Conservation (phyloP, 2,888 invertebrate species). For the Drosophila anceps region DNA sequence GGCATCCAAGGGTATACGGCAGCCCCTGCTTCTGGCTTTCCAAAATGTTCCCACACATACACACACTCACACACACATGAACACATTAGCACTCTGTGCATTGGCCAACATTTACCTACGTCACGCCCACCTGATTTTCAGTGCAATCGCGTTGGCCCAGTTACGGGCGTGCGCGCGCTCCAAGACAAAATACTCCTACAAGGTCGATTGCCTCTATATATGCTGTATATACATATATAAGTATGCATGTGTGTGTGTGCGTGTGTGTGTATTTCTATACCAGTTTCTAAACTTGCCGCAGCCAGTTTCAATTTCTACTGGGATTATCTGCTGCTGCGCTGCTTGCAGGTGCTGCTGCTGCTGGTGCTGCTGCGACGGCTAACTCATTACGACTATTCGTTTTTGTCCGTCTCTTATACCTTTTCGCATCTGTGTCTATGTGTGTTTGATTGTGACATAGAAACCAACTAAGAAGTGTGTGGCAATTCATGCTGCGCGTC, state of each 20-base stretch:
- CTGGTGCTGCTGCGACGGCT: conserved; percentile 40
- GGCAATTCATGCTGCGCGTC: conserved; percentile 71
- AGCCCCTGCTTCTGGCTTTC: conserved; percentile 58
- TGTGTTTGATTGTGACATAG: conserved; percentile 75
- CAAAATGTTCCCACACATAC: conserved; percentile 71
- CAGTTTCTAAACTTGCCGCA: conserved; percentile 81
- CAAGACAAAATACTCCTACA: conserved; percentile 82
- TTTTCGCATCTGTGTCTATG: conserved; percentile 56
- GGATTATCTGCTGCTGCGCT: conserved; percentile 70
- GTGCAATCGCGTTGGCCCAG: conserved; percentile 81
- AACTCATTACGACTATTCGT: conserved; percentile 61
- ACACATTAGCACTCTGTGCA: conserved; percentile 41
- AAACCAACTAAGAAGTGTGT: conserved; percentile 81
- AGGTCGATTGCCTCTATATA: conserved; percentile 75
- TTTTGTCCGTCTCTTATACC: conserved; percentile 47
- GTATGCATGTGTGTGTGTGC: conserved; percentile 32
- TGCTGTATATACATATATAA: conserved; percentile 23
- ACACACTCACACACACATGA: conserved; percentile 11
- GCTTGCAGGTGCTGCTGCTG: conserved; percentile 69
- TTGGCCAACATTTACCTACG: conserved; percentile 80
- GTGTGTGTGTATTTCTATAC: conserved; percentile 70
- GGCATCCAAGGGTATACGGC: conserved; percentile 69
- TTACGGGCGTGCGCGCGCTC: conserved; percentile 79
- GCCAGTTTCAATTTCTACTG: conserved; percentile 81
- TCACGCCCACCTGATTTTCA: conserved; percentile 79